Conservation (phyloP, 1,140 invertebrate species). For the Apolygus lucorum region DNA sequence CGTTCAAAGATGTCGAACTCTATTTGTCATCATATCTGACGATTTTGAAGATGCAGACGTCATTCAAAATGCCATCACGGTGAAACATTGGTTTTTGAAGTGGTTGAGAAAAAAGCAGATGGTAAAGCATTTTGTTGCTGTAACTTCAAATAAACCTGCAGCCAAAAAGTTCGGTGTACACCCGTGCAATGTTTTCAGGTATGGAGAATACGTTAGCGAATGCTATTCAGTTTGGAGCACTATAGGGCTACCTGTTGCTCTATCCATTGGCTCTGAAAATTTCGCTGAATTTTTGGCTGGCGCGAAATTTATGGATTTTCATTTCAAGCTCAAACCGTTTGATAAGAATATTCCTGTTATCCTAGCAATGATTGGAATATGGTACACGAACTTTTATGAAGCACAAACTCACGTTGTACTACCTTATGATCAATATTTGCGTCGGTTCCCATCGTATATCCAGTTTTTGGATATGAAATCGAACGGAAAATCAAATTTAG, state of each 20-base stretch:
- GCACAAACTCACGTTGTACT: constrained; percentile 92
- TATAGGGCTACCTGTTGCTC: constrained; percentile 91
- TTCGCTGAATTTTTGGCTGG: constrained; percentile 87
- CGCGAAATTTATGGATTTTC: constrained; percentile 91
- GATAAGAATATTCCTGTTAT: constrained; percentile 93
- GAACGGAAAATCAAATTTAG: constrained; percentile 78
- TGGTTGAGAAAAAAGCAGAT: constrained; percentile 52
- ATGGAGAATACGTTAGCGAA: constrained; percentile 99
- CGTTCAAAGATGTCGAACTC: constrained; percentile 81
- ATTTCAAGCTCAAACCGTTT: constrained; percentile 78
- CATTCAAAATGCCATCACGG: constrained; percentile 96
- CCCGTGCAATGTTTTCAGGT: constrained; percentile 96
- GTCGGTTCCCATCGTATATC: constrained; percentile 98
- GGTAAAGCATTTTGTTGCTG: constrained; percentile 94
- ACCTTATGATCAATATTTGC: constrained; percentile 98
- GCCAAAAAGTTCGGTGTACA: constrained; percentile 96
- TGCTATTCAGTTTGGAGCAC: constrained; percentile 97
- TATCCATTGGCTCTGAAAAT: constrained; percentile 92
- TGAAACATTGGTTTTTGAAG: constrained; percentile 88
- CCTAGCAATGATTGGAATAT: constrained; percentile 86
- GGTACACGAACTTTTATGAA: constrained; percentile 95
- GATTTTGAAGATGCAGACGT: constrained; percentile 99
- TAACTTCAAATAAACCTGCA: constrained; percentile 90
- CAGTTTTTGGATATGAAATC: constrained; percentile 99
- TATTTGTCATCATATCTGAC: constrained; percentile 99